These are phyloP conservation scores for Drosophila carrolli DNA, from an alignment of 1,140 invertebrate species.

Conservation along the genomic window DNA sequence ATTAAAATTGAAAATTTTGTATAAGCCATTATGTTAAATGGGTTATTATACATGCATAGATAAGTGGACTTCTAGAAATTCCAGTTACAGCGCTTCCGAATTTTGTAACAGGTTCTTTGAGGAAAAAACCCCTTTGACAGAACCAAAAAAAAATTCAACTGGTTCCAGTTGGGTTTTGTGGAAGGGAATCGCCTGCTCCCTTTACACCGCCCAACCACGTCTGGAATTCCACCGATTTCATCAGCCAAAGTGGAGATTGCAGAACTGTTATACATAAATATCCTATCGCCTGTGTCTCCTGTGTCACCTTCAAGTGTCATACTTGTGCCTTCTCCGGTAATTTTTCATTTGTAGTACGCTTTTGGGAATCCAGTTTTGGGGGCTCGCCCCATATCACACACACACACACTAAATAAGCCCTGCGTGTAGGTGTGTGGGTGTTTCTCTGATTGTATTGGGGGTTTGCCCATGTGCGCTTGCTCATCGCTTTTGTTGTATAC, in stretches of 20 bases:
- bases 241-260: conserved; percentile 18
- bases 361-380: conserved; percentile 77
- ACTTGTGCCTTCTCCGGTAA: conserved; percentile 1
- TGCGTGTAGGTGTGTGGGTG: background rate
- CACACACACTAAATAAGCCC: conserved; percentile 13
- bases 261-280: conserved; percentile 47
- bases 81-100: background rate
- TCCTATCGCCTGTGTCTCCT: conserved; percentile 32
- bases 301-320: conserved; percentile 63
- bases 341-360: conserved; percentile 22
- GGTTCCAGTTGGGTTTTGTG: conserved; percentile 13
- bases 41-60: too few relatives aligned
- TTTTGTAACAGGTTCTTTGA: background rate
- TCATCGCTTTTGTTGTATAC: conserved; percentile 55
- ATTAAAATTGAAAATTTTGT: too few relatives aligned
- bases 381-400: conserved; percentile 66
- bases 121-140: conserved; percentile 7
- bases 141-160: conserved; percentile 12
- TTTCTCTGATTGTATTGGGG: conserved; percentile 18
- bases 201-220: conserved; percentile 26
- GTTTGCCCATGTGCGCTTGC: conserved; percentile 61
- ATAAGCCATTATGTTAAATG: too few relatives aligned
- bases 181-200: background rate
- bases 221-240: conserved; percentile 34
- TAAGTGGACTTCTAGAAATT: background rate